These are phyloP conservation scores for Mohoua ochrocephala DNA, from an alignment of 2,113 vertebrate species.

Conservation along the genomic window DNA sequence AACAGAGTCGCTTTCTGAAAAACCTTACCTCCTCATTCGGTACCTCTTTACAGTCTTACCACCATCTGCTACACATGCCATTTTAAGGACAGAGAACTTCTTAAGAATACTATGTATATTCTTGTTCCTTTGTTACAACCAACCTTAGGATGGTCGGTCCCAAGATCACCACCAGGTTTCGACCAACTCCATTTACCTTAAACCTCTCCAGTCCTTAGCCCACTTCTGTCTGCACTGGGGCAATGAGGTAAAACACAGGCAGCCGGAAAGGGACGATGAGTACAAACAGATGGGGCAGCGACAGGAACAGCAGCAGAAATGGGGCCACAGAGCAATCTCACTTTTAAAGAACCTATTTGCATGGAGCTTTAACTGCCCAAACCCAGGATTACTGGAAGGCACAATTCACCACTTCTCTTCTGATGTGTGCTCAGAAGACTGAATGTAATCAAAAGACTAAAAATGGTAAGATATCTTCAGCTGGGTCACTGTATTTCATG, in stretches of 20 bases:
- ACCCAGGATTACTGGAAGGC: background rate
- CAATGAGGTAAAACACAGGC: background rate
- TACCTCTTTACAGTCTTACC: background rate
- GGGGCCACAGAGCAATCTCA: background rate
- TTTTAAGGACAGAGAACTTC: background rate
- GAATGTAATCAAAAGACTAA: background rate
- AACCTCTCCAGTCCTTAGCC: background rate
- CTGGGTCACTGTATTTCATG: background rate
- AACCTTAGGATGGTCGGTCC: rapidly evolving
- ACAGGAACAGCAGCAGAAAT: background rate
- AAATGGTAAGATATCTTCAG: background rate
- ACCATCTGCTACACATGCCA: background rate
- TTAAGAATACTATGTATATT: background rate
- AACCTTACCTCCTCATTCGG: background rate
- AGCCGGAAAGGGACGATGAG: background rate
- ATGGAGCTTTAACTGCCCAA: background rate
- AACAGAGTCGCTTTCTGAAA: background rate
- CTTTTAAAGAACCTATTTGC: background rate
- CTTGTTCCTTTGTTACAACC: background rate
- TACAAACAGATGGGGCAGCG: background rate
- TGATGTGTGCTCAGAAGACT: background rate
- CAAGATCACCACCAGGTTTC: background rate
- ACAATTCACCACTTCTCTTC: background rate
- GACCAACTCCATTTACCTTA: background rate
- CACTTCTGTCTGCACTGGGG: background rate